Base-by-base conservation (phyloP, 1,140 invertebrate species). In the Asobara japonica region DNA sequence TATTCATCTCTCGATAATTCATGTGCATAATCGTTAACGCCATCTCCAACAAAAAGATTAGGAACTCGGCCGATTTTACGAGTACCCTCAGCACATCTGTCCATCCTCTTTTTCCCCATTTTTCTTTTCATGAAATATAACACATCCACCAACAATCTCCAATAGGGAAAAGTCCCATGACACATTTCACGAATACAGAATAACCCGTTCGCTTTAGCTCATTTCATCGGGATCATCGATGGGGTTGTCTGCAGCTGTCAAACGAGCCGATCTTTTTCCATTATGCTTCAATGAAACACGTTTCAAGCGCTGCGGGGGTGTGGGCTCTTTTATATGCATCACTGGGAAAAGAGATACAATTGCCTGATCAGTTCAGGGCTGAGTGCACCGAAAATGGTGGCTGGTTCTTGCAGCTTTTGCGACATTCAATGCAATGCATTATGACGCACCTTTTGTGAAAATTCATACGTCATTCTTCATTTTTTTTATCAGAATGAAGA, bases 201-300 rank as follows among this genome's bases (percentile, higher is more conserved):
- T 51, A 51, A 56, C 51, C 51, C 51, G 20, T 56, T 16, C 41
- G n/a, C n/a, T 4, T 51, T 16, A 1, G n/a, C 45, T 16, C 7
- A 56, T 56, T 56, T 56, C 20, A 56, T 56, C 25, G 51, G 51
- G 18, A 56, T 56, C 51, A 56, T 56, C 51, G 22, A 56, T 25
- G 22, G 51, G 51, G 45, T 51, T 51, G n/a, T 51, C 11, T 56
- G 22, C 51, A 56, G 51, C 51, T 56, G 51, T 56, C 51, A 27
- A 56, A 22, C 8, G 51, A 22, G 22, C 22, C 5, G 51, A 56
- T 56, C 36, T 8, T 25, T 56, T 20, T 27, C 51, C 10, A 56
- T 56, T 56, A 22, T 56, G 13, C 11, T 27, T 56, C 51, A 18
- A 3, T 22, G 7, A 13, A 22, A 25, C 2, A 10, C 20, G 5